Evolutionary conservation across 1,140 invertebrate species (phyloP).

Genomic region (Cydia splendana): DNA sequence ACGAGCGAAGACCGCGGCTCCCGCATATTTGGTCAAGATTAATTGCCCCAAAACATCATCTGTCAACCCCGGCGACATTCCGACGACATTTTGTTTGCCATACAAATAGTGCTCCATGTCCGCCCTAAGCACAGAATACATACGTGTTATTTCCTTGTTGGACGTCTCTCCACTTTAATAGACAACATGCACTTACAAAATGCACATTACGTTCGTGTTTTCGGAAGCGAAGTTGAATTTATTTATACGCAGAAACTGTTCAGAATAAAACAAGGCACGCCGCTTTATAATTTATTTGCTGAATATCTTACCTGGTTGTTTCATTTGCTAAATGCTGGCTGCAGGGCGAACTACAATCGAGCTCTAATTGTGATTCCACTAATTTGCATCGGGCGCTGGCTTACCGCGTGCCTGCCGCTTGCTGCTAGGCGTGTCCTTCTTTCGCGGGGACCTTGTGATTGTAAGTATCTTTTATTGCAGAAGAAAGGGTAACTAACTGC

Average conservation of each 20-base stretch:
- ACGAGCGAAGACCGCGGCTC: constrained; percentile 53
- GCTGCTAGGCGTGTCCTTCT: constrained; percentile 29
- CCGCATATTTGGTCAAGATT: constrained; percentile 73
- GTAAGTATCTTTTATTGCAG: constrained; percentile 7
- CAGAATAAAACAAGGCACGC: constrained; percentile 48
- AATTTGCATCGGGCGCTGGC: constrained; percentile 61
- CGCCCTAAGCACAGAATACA: constrained; percentile 20
- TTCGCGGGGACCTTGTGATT: not conserved
- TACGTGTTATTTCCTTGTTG: constrained; percentile 29
- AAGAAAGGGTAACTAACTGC: not conserved
- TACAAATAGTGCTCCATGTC: constrained; percentile 57
- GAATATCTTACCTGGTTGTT: constrained; percentile 59
- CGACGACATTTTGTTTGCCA: constrained; percentile 61
- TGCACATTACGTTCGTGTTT: constrained; percentile 36
- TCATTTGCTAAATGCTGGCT: constrained; percentile 60
- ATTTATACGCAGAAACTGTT: constrained; percentile 37
- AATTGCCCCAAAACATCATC: constrained; percentile 68
- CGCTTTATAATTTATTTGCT: constrained; percentile 55
- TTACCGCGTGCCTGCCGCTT: constrained; percentile 39
- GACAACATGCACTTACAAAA: constrained; percentile 30
- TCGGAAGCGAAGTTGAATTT: constrained; percentile 27
- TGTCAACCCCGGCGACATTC: constrained; percentile 60
- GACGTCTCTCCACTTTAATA: constrained; percentile 13
- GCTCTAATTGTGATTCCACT: constrained; percentile 68
- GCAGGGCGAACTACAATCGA: constrained; percentile 59